Conservation (phyloP, 1,140 invertebrate species). For the Camponotus vicinus region DNA sequence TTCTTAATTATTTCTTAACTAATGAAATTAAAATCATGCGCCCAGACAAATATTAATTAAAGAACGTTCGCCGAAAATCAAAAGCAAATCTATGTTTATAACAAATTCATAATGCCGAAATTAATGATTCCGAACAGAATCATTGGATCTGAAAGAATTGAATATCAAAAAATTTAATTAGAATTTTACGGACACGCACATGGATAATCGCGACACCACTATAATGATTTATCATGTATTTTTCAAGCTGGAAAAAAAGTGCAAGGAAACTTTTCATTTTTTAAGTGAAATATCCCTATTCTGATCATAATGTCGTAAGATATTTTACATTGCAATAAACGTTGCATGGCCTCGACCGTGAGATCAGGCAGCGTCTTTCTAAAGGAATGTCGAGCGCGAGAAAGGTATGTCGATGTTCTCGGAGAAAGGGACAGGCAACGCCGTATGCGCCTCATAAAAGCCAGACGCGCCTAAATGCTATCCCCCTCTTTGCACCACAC, state of each 20-base stretch:
- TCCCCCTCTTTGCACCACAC: conserved; percentile 30
- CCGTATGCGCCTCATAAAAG: conserved; percentile 73
- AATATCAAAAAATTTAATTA: conserved; percentile 40
- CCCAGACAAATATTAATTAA: background rate
- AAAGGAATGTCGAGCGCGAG: conserved; percentile 40
- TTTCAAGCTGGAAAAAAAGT: background rate
- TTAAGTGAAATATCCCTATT: conserved; percentile 19
- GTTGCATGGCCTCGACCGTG: conserved; percentile 10
- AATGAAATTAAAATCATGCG: background rate
- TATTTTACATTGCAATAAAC: conserved; percentile 46
- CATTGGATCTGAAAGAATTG: background rate
- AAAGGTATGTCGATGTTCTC: background rate
- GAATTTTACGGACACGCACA: conserved; percentile 13
- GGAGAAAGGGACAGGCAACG: background rate
- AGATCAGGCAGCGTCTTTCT: background rate
- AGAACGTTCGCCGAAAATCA: background rate
- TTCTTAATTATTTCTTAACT: background rate
- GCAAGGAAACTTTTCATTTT: conserved; percentile 47
- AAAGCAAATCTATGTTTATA: background rate
- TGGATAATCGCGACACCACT: background rate
- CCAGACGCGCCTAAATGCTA: conserved; percentile 66
- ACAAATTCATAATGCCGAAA: background rate
- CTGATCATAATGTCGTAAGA: conserved; percentile 27
- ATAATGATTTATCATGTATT: conserved; percentile 3
- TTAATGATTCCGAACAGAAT: background rate